A percentile compares a stretch with the other conserved stretches of the same genome.
Conservation (phyloP, 2,888 invertebrate genomes). For the Branchipolynoe longqiensis region DNA sequence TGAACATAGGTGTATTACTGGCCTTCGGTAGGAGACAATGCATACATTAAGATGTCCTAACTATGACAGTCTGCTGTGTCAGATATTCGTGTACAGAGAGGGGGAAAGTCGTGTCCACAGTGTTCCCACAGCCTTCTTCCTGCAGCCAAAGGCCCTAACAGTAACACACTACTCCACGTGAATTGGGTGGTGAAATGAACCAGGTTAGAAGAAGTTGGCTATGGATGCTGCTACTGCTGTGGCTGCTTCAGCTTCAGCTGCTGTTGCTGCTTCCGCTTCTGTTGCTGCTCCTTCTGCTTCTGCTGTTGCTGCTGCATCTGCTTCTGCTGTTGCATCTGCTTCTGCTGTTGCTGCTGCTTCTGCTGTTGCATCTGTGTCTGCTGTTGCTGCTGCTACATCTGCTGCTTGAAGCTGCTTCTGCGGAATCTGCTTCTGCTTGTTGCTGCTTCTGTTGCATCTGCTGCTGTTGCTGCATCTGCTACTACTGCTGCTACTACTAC, state of each 20-base stretch:
- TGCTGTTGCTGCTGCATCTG: too few species aligned
- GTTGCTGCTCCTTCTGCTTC: too few species aligned
- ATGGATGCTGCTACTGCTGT: too few species aligned
- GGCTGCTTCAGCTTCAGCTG: too few species aligned
- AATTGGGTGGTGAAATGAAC: too few species aligned
- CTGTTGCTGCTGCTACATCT: too few species aligned
- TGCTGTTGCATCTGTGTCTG: too few species aligned
- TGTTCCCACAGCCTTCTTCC: slow-evolving; percentile 41
- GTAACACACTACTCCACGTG: not conserved
- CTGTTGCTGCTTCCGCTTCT: too few species aligned
- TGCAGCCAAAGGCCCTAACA: slow-evolving; percentile 30
- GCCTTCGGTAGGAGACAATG: not conserved
- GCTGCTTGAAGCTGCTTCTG: not conserved
- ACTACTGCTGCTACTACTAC: not conserved
- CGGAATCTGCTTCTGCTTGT: not conserved
- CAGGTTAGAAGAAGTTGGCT: too few species aligned
- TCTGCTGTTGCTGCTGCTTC: too few species aligned
- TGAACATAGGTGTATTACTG: not conserved
- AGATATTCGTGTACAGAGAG: not conserved
- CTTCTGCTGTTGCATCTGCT: too few species aligned
- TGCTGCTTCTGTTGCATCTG: not conserved
- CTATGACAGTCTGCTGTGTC: not conserved
- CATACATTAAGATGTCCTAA: not conserved
- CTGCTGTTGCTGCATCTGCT: not conserved
- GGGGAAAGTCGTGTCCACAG: not conserved